Evolutionary conservation across 2,888 invertebrate species (phyloP), one percentile per base, ranked within the genome.

Genomic region (Lepas anatifera): DNA sequence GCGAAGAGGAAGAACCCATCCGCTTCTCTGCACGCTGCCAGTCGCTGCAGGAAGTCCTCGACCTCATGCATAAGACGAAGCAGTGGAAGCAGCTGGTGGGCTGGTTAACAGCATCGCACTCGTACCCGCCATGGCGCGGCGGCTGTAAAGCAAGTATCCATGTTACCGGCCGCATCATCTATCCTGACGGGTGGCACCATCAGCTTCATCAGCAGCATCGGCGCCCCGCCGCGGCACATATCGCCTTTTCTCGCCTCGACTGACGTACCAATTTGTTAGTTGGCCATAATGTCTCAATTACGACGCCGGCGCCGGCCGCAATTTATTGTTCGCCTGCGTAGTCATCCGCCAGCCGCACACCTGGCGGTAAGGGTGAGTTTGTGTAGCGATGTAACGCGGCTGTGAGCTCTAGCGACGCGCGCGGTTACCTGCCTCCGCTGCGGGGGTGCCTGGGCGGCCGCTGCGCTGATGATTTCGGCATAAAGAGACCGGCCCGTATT

Each of bases 261-360:
- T 58, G 58, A 58, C 58, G 58, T 58, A 32, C 58, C 58, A 58
- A 58, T 58, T 58, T 58, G 58, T 58, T 58, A 58, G 58, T 58
- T 29, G 58, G 25, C 58, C 58, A 58, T 58, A 58, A 58, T 58
- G 58, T 58, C 58, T 58, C 58, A 58, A 58, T 58, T 58, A 58
- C 58, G 32, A 32, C 58, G 58, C 13, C 58, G 11, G 27, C 58
- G 32, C 32, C 58, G 32, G 13, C 18, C 58, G 32, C 58, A 58
- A 58, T 58, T 58, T 58, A 58, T 58, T 32, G 58, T 58, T 58
- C 32, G 6, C 58, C 22, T 32, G 58, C 32, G 32, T 22, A 32
- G 58, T 58, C 58, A 58, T 58, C 58, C 29, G 32, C 32, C 32
- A 32, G 58, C 4, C 4, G 32, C 11, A 32, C 32, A 58, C 58